A percentile compares a stretch with the other conserved stretches of the same genome.
phyloP scores from a whole-genome alignment of 2,113 vertebrate genomes.

The Charadrius vociferus region DNA sequence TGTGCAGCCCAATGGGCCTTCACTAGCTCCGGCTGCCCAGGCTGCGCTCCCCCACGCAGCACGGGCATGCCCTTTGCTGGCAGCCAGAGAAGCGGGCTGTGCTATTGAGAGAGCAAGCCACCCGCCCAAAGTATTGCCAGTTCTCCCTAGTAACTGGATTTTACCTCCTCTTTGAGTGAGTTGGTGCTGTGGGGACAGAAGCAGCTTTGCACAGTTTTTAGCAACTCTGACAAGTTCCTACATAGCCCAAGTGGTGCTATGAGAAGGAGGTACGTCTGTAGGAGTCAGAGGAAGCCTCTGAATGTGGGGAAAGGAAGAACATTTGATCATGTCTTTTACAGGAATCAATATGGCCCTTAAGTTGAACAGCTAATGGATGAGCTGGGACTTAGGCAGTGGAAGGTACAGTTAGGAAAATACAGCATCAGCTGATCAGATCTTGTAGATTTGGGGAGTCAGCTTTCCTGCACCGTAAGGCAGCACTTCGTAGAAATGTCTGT shows the following conservation, averaged over 20 bases:
- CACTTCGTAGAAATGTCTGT: background rate
- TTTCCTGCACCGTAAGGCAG: background rate
- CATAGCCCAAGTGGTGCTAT: too few species aligned
- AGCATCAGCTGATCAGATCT: background rate
- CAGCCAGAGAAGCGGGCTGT: background rate
- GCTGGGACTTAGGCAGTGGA: background rate
- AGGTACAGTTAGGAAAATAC: background rate
- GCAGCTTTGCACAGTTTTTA: background rate
- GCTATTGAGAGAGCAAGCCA: background rate
- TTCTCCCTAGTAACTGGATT: background rate
- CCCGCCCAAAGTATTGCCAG: background rate
- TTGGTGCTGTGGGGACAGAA: background rate
- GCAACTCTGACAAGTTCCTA: background rate
- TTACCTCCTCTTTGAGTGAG: background rate
- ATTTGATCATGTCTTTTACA: background rate
- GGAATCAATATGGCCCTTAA: background rate
- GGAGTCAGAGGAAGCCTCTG: background rate
- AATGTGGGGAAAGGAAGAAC: background rate
- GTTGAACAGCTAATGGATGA: background rate
- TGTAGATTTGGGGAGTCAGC: background rate
- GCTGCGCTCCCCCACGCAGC: accelerated
- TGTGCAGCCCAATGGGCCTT: background rate
- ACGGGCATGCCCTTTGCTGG: background rate
- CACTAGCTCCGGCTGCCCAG: background rate
- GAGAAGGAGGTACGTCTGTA: background rate